These are phyloP conservation scores for Aratinga solstitialis DNA, from an alignment of 2,797 vertebrate species.

Conservation along the genomic window DNA sequence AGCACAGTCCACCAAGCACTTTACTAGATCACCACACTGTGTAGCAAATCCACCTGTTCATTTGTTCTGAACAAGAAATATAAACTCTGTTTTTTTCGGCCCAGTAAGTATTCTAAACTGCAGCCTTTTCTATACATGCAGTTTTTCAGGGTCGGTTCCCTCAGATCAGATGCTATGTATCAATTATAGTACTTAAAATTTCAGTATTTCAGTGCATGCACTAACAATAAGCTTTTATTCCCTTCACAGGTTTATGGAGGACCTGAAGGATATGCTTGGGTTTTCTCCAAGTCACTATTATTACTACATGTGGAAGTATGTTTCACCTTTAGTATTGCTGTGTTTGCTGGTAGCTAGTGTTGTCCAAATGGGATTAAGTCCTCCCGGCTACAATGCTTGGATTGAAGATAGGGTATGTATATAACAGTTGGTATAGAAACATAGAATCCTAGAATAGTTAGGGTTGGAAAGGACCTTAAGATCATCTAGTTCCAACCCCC, in stretches of 20 bases:
- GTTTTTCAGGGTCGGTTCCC: not conserved
- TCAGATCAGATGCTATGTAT: not conserved
- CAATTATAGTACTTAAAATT: not conserved
- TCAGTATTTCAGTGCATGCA: not conserved
- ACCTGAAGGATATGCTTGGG: slow-evolving; percentile 96
- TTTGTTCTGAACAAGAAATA: not conserved
- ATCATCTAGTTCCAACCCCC: too few relatives aligned
- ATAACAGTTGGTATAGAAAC: not conserved
- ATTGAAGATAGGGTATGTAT: slow-evolving; percentile 88
- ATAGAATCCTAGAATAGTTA: not conserved
- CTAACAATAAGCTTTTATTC: not conserved
- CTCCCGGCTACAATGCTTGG: slow-evolving; percentile 94
- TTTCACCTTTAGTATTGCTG: slow-evolving; percentile 89
- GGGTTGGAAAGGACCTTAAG: too few relatives aligned
- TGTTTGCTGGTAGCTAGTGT: slow-evolving; percentile 86
- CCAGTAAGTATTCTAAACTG: not conserved
- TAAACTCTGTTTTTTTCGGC: not conserved
- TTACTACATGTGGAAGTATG: slow-evolving; percentile 98
- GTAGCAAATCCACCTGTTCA: not conserved
- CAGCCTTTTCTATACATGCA: not conserved
- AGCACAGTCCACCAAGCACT: not conserved
- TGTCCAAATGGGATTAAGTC: slow-evolving; percentile 89
- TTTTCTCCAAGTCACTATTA: slow-evolving; percentile 91
- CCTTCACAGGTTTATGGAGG: slow-evolving; percentile 88
- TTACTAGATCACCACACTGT: not conserved